These are phyloP conservation scores for Hippocampus barbouri DNA, from an alignment of 2,113 vertebrate species.

Conservation along the genomic window DNA sequence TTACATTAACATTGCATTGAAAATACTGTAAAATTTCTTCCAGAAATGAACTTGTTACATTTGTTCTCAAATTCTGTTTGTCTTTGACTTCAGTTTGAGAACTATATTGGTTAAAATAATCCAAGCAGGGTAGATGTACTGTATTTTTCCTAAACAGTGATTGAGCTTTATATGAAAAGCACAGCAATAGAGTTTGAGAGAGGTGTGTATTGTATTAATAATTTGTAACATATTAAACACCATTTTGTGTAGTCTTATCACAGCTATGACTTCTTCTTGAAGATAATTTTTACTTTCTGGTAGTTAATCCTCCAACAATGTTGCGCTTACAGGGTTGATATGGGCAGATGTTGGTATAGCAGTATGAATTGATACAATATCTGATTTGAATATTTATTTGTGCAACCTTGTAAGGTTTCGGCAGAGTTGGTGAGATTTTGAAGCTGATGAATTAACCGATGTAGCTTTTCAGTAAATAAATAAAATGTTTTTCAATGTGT, in stretches of 20 bases:
- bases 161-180: background rate
- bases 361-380: background rate
- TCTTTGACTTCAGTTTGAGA: background rate
- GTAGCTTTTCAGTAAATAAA: conserved; percentile 19
- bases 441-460: conserved; percentile 6
- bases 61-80: background rate
- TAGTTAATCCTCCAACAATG: background rate
- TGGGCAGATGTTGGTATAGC: background rate
- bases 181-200: background rate
- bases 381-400: conserved; percentile 7
- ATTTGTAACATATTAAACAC: background rate
- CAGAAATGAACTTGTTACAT: background rate
- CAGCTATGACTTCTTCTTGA: background rate
- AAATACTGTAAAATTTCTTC: background rate
- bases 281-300: background rate
- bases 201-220: background rate
- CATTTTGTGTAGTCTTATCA: background rate
- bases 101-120: background rate
- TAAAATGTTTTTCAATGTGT: conserved; percentile 16
- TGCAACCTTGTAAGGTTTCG: background rate
- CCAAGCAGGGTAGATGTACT: background rate
- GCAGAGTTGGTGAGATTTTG: background rate
- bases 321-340: background rate
- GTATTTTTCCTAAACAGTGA: background rate
- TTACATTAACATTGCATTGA: background rate